These are phyloP conservation scores for Lapara coniferarum DNA, from an alignment of 2,888 invertebrate genomes.

Conservation along the genomic window DNA sequence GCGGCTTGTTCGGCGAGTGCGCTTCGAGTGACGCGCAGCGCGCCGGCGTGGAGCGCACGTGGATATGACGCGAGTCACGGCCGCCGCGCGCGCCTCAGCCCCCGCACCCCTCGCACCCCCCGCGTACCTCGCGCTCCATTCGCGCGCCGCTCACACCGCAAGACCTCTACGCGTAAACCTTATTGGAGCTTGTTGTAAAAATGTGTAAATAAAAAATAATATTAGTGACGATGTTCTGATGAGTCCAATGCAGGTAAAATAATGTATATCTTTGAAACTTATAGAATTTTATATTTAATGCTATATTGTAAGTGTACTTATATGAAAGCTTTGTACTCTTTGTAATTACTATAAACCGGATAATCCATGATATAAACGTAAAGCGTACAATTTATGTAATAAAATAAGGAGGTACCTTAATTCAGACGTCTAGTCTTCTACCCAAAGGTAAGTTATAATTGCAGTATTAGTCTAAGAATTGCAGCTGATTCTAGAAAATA, in stretches of 20 bases:
- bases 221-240: not conserved
- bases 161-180: conserved; percentile 69
- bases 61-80: conserved; percentile 47
- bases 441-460: not conserved
- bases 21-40: conserved; percentile 53
- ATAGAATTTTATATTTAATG: not conserved
- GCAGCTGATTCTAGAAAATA: not conserved
- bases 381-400: not conserved
- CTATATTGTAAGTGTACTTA: not conserved
- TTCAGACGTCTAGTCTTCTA: not conserved
- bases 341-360: not conserved
- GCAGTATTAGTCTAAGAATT: too few species aligned
- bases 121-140: conserved; percentile 53
- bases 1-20: conserved; percentile 53
- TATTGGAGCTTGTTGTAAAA: conserved; percentile 1
- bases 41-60: conserved; percentile 40
- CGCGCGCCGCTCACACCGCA: conserved; percentile 63
- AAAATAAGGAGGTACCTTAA: not conserved
- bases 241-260: not conserved
- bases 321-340: not conserved
- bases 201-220: not conserved
- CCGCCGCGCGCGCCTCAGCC: conserved; percentile 56
- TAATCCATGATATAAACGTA: not conserved
- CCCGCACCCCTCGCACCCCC: conserved; percentile 60
- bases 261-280: not conserved